Percentiles rank a stretch among this genome's conserved stretches.
These are phyloP conservation scores for Pelagia noctiluca DNA, from an alignment of 30 jellyfish, hydroid and myxozoan genomes.

Conservation along the genomic window DNA sequence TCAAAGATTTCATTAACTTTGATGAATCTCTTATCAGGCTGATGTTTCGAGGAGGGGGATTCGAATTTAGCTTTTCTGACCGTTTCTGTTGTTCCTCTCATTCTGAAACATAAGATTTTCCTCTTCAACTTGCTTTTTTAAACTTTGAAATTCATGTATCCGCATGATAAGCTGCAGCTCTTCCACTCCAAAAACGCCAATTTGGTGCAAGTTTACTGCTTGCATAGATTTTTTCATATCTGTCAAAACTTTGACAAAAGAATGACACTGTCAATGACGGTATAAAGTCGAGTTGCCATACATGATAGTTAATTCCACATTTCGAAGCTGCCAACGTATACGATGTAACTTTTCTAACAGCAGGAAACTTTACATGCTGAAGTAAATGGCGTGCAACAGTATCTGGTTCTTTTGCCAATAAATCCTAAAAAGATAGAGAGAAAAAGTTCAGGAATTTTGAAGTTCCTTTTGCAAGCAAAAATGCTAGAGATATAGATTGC, in stretches of 20 bases:
- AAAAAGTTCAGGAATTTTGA: no score
- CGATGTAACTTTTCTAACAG: not conserved
- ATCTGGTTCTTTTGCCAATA: no score
- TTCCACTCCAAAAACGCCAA: constrained; percentile 14
- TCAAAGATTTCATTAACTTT: no score
- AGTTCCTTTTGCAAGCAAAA: no score
- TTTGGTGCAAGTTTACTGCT: no score
- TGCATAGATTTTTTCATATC: no score
- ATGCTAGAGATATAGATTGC: no score
- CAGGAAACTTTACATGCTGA: not conserved
- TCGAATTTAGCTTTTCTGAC: not conserved
- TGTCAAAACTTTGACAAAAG: no score
- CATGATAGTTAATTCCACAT: not conserved
- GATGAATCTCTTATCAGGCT: not conserved
- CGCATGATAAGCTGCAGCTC: not conserved
- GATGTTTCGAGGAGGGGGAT: not conserved
- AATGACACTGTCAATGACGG: no score
- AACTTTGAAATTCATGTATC: not conserved
- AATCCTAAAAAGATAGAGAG: no score
- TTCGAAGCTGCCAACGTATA: constrained; percentile 5
- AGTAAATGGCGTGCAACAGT: not conserved
- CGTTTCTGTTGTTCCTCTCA: not conserved
- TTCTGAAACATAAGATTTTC: constrained; percentile 6
- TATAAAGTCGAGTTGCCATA: no score
- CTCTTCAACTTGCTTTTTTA: not conserved